Base-by-base conservation (phyloP, 2,888 invertebrate genomes). In the Drosophila subquinaria region DNA sequence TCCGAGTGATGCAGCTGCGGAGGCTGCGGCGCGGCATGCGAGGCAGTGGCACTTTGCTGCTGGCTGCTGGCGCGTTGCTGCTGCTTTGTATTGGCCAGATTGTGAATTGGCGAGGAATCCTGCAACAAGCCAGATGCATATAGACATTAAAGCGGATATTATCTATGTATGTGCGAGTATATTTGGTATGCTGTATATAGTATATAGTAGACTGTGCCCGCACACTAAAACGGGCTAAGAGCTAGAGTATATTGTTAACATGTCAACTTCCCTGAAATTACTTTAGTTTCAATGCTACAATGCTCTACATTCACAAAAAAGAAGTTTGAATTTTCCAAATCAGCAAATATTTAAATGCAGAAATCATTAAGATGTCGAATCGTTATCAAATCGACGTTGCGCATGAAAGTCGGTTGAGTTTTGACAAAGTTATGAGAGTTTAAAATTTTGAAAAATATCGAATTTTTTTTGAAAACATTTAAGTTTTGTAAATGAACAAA, bases 101-200 rank as follows among this genome's bases (percentile, higher is more conserved):
- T 93, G 92, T 92, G 93, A 61, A 92, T 89, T 82, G 93, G 92
- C 73, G 92, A 93, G 76, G 93, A 93, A 75, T 92, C 92, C 92
- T 92, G 68, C 50, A 27, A 55, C 15, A 5, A 27, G 23, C 35
- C 53, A 40, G 15, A 53, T 27, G 5, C 6, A 8, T 5, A 35
- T 3, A 35, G 13, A 51, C 15, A 33, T 23, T 10, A 15, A 50
- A 33, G 9, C 4, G 48, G 6, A 33, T 15, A 15, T 3, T 27
- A 8, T 8, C 6, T 27, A 8, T 27, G 8, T 2, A 43, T 6
- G 11, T 11, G 5, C 17, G 17, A 11, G 20, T 20, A 43, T 43
- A 43, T 23, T 6, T 43, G 5, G 43, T 43, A 43, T 43, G 20
- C 13, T 6, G 45, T 23, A 23, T 23, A n/a, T 6, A 40, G 40